Conservation (phyloP, 2,888 invertebrate species). For the Metallyticus violacea region DNA sequence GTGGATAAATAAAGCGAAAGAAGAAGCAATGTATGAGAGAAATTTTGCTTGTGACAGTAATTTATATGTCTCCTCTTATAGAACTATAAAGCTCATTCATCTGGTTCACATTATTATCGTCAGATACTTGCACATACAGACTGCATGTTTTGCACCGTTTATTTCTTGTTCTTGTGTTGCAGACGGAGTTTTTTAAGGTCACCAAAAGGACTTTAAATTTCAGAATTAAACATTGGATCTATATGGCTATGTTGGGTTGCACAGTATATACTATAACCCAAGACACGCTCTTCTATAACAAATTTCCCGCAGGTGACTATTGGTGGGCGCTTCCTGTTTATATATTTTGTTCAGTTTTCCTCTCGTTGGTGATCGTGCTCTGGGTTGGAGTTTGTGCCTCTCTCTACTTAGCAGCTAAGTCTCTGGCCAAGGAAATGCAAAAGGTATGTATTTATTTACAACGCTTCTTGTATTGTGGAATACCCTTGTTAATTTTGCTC, state of each 20-base stretch:
- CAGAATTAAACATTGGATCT: background rate
- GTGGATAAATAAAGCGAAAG: too few relatives aligned
- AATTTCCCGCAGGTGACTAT: background rate
- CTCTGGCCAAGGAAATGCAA: background rate
- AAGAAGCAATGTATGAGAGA: too few relatives aligned
- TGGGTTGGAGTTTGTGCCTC: background rate
- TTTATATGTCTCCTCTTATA: too few relatives aligned
- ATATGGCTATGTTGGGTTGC: background rate
- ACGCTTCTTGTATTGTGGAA: too few relatives aligned
- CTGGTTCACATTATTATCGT: too few relatives aligned
- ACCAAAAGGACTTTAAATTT: background rate
- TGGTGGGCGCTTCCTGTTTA: background rate
- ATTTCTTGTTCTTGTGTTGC: too few relatives aligned
- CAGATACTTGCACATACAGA: too few relatives aligned
- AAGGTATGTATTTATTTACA: background rate
- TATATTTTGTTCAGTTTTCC: background rate
- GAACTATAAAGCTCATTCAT: too few relatives aligned
- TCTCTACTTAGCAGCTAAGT: background rate
- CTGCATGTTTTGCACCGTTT: too few relatives aligned
- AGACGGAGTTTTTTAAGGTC: background rate
- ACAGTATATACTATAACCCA: background rate
- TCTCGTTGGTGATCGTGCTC: background rate
- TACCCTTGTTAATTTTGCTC: too few relatives aligned
- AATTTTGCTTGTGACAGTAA: too few relatives aligned
- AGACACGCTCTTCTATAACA: background rate